Base-by-base conservation (phyloP, 2,113 vertebrate species). In the Pithys albifrons region DNA sequence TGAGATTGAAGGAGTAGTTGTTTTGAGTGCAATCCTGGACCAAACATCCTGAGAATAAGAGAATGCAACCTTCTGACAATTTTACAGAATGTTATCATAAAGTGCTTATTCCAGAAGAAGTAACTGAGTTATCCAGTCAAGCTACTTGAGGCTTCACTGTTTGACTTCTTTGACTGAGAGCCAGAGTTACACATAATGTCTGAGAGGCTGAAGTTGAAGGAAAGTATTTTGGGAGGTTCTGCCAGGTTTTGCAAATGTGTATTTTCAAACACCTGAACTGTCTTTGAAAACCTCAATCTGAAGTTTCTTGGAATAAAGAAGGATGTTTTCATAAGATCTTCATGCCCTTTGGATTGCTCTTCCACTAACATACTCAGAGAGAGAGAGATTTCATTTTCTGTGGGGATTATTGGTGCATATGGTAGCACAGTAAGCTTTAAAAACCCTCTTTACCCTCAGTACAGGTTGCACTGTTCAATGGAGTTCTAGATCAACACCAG, bases 11-110 rank as follows among this genome's bases (percentile, higher is more conserved):
- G 35, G 45, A 93, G 20, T 57, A 91, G 48, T 55, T 93, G 58
- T 54, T 84, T 91, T 86, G 69, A 73, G 62, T 92, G 69, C 93
- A 96, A 75, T 88, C 41, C 59, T 94, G 72, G 52, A 74, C 27
- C 27, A 91, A 81, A 52, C 16, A 81, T 72, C 48, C 69, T 81
- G 31, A 92, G 72, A 89, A 79, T 76, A 83, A 41, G 80, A n/a
- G 31, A 92, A 51, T 25, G 35, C 33, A 90, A 83, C 14, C 37
- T 45, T 83, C 72, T 90, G 79, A 62, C 79, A 93, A 14, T 75
- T 48, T 93, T 89, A 41, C 37, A 75, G 52, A 81, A 84, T 69
- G 0, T 70, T 86, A 49, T 73, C 39, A 45, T 80, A 64, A 90
- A 89, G 5, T 59, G 15, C 31, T 55, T 74, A 28, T 83, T 95